Percentiles rank a stretch among this genome's conserved stretches.
Evolutionary conservation across 1,140 invertebrate genomes (phyloP).

Genomic region (Lepidostoma basale): DNA sequence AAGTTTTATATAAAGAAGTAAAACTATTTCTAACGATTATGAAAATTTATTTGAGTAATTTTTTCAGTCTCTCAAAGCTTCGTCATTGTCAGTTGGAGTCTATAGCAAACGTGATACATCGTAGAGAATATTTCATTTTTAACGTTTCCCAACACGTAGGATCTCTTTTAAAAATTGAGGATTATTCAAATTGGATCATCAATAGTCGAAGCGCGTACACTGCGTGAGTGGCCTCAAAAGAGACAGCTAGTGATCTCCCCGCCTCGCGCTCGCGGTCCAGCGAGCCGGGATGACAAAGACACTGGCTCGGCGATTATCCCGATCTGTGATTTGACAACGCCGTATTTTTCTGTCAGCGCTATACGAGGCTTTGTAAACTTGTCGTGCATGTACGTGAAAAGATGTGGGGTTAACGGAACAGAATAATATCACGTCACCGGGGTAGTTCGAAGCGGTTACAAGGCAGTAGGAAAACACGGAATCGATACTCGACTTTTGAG

Average conservation of each 20-base stretch:
- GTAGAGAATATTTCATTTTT: not conserved
- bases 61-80: too few species aligned
- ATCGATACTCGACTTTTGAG: too few species aligned
- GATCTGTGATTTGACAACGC: not conserved
- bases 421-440: too few species aligned
- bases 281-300: not conserved
- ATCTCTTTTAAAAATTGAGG: conserved; percentile 4
- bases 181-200: conserved; percentile 5
- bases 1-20: too few species aligned
- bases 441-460: too few species aligned
- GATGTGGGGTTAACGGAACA: too few species aligned
- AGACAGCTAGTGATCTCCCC: not conserved
- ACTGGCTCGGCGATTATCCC: not conserved
- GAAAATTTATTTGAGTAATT: too few species aligned
- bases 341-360: not conserved
- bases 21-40: too few species aligned
- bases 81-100: conserved; percentile 1
- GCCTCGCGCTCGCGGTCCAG: not conserved
- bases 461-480: too few species aligned
- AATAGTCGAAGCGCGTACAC: not conserved
- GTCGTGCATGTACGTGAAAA: too few species aligned
- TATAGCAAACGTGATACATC: conserved; percentile 8
- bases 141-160: conserved; percentile 8
- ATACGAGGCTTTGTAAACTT: not conserved
- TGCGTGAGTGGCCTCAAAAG: not conserved